These are phyloP conservation scores for Mamestra brassicae DNA, from an alignment of 2,888 invertebrate species.

Conservation along the genomic window DNA sequence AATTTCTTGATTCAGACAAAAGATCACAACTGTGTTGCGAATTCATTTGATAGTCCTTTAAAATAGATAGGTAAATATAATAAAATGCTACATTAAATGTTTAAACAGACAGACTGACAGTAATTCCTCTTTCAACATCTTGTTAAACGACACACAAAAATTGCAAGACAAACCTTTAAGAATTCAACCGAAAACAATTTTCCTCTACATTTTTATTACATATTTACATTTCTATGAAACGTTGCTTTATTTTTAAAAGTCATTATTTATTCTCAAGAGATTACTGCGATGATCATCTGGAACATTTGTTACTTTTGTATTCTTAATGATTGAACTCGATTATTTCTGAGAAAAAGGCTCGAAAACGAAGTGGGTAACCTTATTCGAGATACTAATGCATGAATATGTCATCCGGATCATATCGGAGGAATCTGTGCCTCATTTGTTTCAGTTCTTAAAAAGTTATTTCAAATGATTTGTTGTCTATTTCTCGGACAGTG, in stretches of 20 bases:
- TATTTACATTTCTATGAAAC: conserved; percentile 46
- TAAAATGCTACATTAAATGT: conserved; percentile 16
- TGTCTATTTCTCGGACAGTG: conserved; percentile 47
- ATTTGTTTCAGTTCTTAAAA: conserved; percentile 58
- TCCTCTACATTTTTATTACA: conserved; percentile 27
- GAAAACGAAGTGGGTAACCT: conserved; percentile 65
- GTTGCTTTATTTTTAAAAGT: conserved; percentile 44
- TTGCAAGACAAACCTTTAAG: conserved; percentile 23
- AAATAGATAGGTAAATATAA: conserved; percentile 6
- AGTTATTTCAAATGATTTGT: conserved; percentile 59
- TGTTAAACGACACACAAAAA: conserved; percentile 35
- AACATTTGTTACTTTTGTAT: conserved; percentile 48
- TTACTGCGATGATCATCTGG: conserved; percentile 41
- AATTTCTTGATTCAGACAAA: not conserved
- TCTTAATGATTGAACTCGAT: conserved; percentile 35
- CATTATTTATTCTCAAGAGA: conserved; percentile 43
- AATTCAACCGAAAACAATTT: conserved; percentile 25
- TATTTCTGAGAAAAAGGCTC: conserved; percentile 36
- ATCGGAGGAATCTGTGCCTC: conserved; percentile 62
- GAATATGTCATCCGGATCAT: conserved; percentile 63
- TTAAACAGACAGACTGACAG: conserved; percentile 35
- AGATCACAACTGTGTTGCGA: not conserved
- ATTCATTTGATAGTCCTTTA: not conserved
- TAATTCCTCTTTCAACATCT: conserved; percentile 40
- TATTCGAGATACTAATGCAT: conserved; percentile 52